Conservation (phyloP, 2,113 vertebrate species). For the Leucosticte australis region DNA sequence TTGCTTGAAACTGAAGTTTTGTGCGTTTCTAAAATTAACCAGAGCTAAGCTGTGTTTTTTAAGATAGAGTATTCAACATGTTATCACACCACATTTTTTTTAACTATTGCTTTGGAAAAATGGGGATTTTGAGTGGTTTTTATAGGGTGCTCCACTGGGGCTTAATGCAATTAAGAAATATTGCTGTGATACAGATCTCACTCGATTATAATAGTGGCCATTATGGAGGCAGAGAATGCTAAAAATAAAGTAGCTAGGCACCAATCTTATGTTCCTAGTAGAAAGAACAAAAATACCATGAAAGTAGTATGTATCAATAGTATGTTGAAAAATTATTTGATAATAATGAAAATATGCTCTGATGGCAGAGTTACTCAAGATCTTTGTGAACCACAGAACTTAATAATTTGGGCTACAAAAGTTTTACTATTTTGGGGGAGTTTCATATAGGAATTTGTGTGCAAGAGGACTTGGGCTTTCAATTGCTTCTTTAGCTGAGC, state of each 20-base stretch:
- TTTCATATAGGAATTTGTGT: background rate
- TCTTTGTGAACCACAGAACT: background rate
- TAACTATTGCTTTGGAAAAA: background rate
- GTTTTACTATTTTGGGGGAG: background rate
- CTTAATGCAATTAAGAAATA: background rate
- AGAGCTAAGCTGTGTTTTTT: background rate
- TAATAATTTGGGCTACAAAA: background rate
- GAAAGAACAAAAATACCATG: background rate
- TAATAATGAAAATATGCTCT: background rate
- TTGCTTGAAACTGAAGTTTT: constrained; percentile 30
- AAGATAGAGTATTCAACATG: background rate
- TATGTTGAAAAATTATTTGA: background rate
- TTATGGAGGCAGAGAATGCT: background rate
- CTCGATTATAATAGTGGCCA: background rate
- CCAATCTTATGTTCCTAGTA: background rate
- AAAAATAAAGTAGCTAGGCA: background rate
- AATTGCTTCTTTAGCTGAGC: background rate
- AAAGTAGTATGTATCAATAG: background rate
- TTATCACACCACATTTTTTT: background rate
- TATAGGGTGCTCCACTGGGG: background rate
- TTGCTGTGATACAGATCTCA: background rate
- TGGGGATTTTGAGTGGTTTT: background rate
- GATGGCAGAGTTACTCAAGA: background rate
- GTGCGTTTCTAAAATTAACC: constrained; percentile 26
- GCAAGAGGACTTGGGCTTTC: background rate